Conservation (phyloP, 2,113 vertebrate species). For the Recurvirostra avosetta region DNA sequence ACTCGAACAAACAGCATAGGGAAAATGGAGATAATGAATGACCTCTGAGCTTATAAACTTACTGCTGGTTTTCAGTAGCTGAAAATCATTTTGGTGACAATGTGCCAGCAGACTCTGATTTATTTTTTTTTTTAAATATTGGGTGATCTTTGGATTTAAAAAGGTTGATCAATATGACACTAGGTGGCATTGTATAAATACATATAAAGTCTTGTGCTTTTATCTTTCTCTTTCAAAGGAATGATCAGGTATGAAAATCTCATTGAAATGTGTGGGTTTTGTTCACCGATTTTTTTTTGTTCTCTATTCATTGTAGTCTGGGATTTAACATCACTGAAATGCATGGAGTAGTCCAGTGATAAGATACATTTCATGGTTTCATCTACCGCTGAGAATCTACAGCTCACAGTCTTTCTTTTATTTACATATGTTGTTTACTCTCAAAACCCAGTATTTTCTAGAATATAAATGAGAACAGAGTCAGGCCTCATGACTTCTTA, state of each 20-base stretch:
- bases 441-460: not conserved
- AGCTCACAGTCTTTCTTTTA: not conserved
- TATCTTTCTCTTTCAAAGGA: not conserved
- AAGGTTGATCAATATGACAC: not conserved
- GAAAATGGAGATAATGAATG: not conserved
- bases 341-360: not conserved
- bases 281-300: not conserved
- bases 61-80: not conserved
- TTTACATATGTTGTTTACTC: not conserved
- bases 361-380: not conserved
- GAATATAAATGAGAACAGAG: not conserved
- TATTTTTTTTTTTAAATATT: too few relatives aligned
- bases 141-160: not conserved
- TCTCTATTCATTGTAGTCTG: not conserved
- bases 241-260: not conserved
- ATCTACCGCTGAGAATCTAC: not conserved
- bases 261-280: not conserved
- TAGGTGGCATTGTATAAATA: slow-evolving; percentile 60
- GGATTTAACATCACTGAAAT: not conserved
- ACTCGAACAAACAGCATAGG: not conserved
- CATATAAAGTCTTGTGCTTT: not conserved
- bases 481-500: not conserved
- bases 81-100: not conserved
- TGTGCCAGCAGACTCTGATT: not conserved
- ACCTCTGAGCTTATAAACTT: not conserved